These are phyloP conservation scores for Tipula confusa DNA, from an alignment of 2,888 invertebrate species.

Conservation along the genomic window DNA sequence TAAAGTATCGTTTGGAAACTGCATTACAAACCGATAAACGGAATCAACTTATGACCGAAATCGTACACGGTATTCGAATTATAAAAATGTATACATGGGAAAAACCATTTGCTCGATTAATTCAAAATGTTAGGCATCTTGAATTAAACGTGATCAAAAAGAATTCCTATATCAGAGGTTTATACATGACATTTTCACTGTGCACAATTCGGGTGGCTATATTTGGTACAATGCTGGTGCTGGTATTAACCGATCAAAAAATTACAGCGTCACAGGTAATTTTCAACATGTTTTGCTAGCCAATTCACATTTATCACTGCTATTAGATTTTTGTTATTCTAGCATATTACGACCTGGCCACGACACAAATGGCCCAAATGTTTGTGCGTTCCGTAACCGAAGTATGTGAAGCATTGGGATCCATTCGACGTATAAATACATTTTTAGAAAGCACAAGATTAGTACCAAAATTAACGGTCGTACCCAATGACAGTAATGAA, in stretches of 20 bases:
- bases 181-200: constrained; percentile 70
- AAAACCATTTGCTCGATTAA: constrained; percentile 72
- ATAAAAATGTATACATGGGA: constrained; percentile 95
- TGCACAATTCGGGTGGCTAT: constrained; percentile 77
- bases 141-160: constrained; percentile 58
- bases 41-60: constrained; percentile 72
- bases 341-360: constrained; percentile 54
- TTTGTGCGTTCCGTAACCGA: constrained; percentile 67
- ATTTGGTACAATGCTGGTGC: constrained; percentile 68
- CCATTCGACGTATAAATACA: constrained; percentile 61
- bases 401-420: constrained; percentile 73
- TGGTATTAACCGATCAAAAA: constrained; percentile 59
- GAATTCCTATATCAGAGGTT: constrained; percentile 60
- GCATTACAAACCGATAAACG: constrained; percentile 66
- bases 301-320: not conserved
- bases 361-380: constrained; percentile 57
- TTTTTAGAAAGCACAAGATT: constrained; percentile 50
- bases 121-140: constrained; percentile 63
- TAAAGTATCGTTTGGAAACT: constrained; percentile 50
- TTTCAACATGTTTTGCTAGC: not conserved
- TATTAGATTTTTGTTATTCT: constrained; percentile 54
- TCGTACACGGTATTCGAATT: constrained; percentile 67
- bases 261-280: constrained; percentile 66
- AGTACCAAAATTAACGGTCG: constrained; percentile 30
- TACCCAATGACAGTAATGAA: constrained; percentile 32